These are phyloP conservation scores for Poecile atricapillus DNA, from an alignment of 2,113 vertebrate genomes.

Conservation along the genomic window DNA sequence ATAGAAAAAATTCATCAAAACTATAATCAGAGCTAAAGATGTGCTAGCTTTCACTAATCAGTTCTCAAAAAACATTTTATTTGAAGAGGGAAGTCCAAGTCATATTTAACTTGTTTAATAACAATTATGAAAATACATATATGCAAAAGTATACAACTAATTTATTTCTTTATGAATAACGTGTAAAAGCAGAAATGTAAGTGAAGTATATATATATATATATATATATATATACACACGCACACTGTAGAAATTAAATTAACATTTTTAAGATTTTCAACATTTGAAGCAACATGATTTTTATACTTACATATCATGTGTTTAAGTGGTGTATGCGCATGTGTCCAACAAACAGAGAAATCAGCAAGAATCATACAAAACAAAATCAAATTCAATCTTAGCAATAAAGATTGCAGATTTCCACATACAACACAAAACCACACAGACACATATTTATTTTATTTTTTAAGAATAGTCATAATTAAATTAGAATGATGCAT, in stretches of 20 bases:
- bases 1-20: constrained; percentile 39
- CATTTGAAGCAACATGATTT: neutral
- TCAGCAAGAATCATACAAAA: neutral
- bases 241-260: neutral
- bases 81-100: constrained; percentile 4
- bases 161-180: neutral
- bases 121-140: neutral
- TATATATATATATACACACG: rapidly evolving
- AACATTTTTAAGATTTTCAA: neutral
- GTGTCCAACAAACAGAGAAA: neutral
- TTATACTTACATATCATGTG: neutral
- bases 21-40: constrained; percentile 34
- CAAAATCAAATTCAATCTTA: neutral
- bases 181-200: neutral
- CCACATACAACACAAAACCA: neutral
- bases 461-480: constrained; percentile 60
- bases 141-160: neutral
- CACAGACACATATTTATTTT: neutral
- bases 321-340: neutral
- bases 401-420: neutral
- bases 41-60: neutral
- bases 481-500: constrained; percentile 75
- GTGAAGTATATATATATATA: neutral
- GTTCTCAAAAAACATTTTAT: neutral
- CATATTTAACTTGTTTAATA: neutral